Conservation (phyloP, 2,888 invertebrate genomes). For the Stramonita haemastoma region DNA sequence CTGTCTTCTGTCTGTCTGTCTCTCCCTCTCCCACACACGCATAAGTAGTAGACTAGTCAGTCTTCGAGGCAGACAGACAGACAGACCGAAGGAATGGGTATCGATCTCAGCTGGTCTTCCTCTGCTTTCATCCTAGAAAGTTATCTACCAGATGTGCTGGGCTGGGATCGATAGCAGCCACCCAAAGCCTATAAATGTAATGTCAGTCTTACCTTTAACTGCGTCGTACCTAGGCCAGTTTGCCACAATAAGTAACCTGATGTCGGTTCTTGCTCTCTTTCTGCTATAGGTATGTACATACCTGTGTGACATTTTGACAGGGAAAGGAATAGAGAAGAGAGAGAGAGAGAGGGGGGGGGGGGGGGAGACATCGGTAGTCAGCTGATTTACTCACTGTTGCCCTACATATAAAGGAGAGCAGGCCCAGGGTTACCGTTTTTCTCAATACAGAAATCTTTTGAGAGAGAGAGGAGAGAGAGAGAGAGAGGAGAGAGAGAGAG, state of each 20-base stretch:
- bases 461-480: neutral
- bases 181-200: too few species aligned
- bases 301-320: too few species aligned
- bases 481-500: neutral
- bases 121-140: neutral
- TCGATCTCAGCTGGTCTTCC: neutral
- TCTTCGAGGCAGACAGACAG: neutral
- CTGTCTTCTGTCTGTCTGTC: conserved; percentile 6
- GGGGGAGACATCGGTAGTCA: too few species aligned
- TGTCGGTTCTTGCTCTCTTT: too few species aligned
- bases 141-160: neutral
- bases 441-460: neutral
- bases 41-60: neutral
- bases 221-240: too few species aligned
- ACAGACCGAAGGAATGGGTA: neutral
- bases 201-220: too few species aligned
- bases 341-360: neutral
- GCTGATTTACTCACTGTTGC: too few species aligned
- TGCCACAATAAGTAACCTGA: too few species aligned
- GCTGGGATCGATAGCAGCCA: neutral
- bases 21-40: neutral
- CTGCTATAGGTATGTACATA: too few species aligned
- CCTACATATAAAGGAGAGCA: too few species aligned
- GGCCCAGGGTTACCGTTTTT: too few species aligned
- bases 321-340: neutral